Conservation (phyloP, 2,888 invertebrate species). For the Auanema sp. region DNA sequence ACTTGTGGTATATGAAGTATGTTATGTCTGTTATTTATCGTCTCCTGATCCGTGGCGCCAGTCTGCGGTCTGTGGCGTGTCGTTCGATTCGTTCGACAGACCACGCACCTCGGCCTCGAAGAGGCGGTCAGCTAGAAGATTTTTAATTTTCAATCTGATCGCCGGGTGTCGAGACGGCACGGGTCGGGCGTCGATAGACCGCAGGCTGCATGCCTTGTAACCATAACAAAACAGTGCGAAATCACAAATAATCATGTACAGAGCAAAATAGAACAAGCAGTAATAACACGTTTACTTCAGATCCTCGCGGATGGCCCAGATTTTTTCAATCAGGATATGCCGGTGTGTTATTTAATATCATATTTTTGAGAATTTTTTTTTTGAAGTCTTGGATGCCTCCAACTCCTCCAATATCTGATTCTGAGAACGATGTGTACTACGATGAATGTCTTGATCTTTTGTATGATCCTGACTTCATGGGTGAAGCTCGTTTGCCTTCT, state of each 20-base stretch:
- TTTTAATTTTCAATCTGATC: no score
- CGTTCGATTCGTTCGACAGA: constrained; percentile 1
- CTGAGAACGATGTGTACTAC: constrained; percentile 78
- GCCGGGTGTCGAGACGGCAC: constrained; percentile 9
- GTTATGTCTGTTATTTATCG: constrained; percentile 9
- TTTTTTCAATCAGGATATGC: constrained; percentile 30
- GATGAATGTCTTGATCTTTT: constrained; percentile 82
- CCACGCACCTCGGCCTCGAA: constrained; percentile 4
- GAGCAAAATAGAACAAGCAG: background rate
- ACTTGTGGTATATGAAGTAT: constrained; percentile 4
- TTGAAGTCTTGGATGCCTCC: constrained; percentile 91
- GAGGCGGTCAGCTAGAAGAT: background rate
- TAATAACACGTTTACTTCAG: constrained; percentile 19
- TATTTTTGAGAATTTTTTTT: constrained; percentile 6
- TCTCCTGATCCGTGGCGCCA: constrained; percentile 20
- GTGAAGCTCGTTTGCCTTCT: constrained; percentile 35
- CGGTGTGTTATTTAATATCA: constrained; percentile 22
- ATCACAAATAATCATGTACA: background rate
- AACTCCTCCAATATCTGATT: constrained; percentile 88
- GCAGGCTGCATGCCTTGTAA: constrained; percentile 7
- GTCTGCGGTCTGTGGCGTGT: constrained; percentile 16
- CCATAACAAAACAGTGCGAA: background rate
- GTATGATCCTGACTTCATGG: constrained; percentile 69
- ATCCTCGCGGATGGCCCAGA: constrained; percentile 24
- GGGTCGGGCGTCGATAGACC: constrained; percentile 16